Evolutionary conservation across 2,888 invertebrate species (phyloP).

Genomic region (Bimastos eiseni): DNA sequence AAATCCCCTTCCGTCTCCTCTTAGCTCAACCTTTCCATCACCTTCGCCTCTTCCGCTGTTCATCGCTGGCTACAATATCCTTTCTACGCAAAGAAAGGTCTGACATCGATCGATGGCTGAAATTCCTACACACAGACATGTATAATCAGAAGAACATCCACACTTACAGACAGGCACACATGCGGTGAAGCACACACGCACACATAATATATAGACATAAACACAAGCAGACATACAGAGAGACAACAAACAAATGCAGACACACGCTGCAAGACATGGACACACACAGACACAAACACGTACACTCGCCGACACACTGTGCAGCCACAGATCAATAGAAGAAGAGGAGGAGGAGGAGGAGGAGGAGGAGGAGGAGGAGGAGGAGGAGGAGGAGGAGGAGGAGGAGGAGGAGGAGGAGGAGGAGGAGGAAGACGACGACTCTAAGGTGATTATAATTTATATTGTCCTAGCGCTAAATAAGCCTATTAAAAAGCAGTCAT

Average conservation of each 20-base stretch:
- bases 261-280: not conserved
- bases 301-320: not conserved
- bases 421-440: no score
- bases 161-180: not conserved
- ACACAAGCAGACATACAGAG: not conserved
- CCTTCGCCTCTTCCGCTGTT: not conserved
- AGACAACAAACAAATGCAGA: not conserved
- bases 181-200: no score
- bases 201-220: not conserved
- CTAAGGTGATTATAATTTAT: no score
- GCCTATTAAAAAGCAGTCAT: not conserved
- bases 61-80: not conserved
- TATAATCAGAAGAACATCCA: not conserved
- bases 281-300: not conserved
- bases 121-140: not conserved
- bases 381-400: not conserved
- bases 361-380: not conserved
- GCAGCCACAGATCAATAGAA: constrained; percentile 2
- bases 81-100: not conserved
- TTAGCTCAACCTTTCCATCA: not conserved
- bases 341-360: not conserved
- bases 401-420: not conserved
- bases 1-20: not conserved
- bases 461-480: not conserved
- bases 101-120: not conserved